phyloP scores from a whole-genome alignment of 1,140 invertebrate species.

The Platorchestia sp. region DNA sequence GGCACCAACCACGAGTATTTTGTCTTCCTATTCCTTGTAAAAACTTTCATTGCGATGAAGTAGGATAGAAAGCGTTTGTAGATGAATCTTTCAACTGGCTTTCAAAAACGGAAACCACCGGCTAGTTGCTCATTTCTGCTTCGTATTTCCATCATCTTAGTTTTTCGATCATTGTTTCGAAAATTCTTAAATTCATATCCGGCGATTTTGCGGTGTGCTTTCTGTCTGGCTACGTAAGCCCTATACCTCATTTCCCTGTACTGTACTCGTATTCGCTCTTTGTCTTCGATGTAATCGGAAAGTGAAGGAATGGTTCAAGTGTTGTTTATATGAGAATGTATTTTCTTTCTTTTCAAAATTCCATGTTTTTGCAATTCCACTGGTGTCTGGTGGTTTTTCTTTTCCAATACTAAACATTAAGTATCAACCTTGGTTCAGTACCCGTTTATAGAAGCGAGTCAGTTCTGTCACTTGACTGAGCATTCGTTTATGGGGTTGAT shows the following conservation, averaged over 20 bases:
- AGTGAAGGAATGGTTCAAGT: not conserved
- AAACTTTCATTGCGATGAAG: not conserved
- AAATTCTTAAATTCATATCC: not conserved
- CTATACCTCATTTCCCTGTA: too few species aligned
- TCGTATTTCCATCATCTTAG: not conserved
- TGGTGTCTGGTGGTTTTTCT: not conserved
- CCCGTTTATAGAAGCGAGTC: not conserved
- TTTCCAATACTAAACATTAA: not conserved
- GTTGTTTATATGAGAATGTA: not conserved
- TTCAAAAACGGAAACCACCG: not conserved
- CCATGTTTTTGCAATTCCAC: not conserved
- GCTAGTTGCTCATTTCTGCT: too few species aligned
- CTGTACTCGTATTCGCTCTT: not conserved
- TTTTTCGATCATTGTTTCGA: not conserved
- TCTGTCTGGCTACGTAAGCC: not conserved
- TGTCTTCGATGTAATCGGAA: not conserved
- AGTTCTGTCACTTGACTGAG: not conserved
- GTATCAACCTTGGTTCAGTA: too few species aligned
- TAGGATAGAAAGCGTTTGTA: not conserved
- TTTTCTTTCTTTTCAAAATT: not conserved
- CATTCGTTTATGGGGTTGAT: not conserved
- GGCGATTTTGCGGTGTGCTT: not conserved
- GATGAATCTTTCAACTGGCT: not conserved
- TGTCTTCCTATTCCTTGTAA: conserved; percentile 8
- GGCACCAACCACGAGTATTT: not conserved